Evolutionary conservation across 1,140 invertebrate genomes (phyloP), one percentile per base, ranked within the genome.

Genomic region (Tachypleus tridentatus): DNA sequence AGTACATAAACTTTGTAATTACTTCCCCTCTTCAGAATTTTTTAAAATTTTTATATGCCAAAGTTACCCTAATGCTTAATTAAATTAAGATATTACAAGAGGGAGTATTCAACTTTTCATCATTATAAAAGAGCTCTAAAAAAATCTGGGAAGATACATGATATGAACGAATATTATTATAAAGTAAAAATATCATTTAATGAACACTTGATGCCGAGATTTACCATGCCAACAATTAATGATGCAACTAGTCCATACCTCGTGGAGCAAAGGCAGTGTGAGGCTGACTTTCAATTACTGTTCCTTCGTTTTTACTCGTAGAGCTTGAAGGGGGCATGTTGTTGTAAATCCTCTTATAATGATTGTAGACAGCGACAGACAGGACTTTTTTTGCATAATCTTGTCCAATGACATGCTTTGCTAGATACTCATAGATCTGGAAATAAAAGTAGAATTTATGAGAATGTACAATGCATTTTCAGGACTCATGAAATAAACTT

Each of bases 341-440:
- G 77, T 97, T 93, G 75, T 92, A 90, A 73, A 98, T 93, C 73
- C 95, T 82, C 80, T 98, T 98, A 77, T 98, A 99, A 77, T 99
- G 97, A 79, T 98, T 98, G 78, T 99, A 99, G 3, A 99, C 94
- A 49, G 96, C 96, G 4, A 99, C 96, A 50, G 94, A 89, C 7
- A 99, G 79, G n/a, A 98, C 94, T 80, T 97, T 98, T 77, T 99
- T 99, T 0, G 96, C 97, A 77, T 89, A 85, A 69, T 97, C 89
- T 80, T 99, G 97, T n/a, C 96, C 97, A n/a, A 99, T 86, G 11
- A 99, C 94, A 80, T 94, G 93, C 73, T 88, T 90, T 77, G 98
- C 91, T 51, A 99, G 79, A 78, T 93, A 98, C 72, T 94, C 89
- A 79, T 88, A 94, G 67, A 98, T 98, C 85, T 89, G 70, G 67